These are phyloP conservation scores for Daubentonia madagascariensis DNA, from an alignment of 2,113 vertebrate species.

Conservation along the genomic window DNA sequence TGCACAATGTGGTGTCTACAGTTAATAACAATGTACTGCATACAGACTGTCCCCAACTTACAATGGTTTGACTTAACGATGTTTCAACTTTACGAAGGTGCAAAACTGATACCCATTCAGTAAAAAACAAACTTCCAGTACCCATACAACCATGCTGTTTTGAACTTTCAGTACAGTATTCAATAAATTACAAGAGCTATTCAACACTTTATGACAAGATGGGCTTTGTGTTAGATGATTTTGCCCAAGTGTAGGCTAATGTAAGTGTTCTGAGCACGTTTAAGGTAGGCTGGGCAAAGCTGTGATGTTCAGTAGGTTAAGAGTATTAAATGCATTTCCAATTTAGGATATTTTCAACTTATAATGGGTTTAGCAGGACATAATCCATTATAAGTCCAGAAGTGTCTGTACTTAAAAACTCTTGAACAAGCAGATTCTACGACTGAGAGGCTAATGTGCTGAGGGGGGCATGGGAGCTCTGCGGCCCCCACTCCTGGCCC, in stretches of 20 bases:
- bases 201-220: background rate
- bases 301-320: background rate
- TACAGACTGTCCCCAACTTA: background rate
- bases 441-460: background rate
- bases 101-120: background rate
- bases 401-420: background rate
- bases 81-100: background rate
- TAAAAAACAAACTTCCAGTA: background rate
- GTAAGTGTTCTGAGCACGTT: background rate
- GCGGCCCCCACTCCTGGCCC: rapidly evolving
- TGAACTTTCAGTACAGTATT: background rate
- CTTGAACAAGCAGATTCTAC: background rate
- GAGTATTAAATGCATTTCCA: background rate
- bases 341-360: background rate
- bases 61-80: background rate
- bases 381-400: background rate
- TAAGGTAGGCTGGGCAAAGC: background rate
- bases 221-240: background rate
- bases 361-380: background rate
- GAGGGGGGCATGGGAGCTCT: background rate
- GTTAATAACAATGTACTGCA: background rate
- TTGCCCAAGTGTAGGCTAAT: background rate
- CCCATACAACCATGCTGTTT: background rate
- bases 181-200: background rate
- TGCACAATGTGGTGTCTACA: background rate